Conservation (phyloP, 35 echinoderm and acorn worm species). For the Heliocidaris tuberculata region DNA sequence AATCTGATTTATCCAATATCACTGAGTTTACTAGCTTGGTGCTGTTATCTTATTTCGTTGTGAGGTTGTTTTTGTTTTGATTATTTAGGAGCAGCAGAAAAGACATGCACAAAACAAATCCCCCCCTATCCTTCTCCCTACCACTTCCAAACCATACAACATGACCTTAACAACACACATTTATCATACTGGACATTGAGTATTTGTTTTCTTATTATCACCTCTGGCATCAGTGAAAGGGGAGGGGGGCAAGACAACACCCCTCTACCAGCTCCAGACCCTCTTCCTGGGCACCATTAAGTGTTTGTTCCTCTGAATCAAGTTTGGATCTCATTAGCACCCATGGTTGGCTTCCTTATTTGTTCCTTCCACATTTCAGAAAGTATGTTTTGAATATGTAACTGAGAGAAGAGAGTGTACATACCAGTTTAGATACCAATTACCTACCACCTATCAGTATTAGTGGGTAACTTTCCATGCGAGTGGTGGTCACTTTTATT, state of each 20-base stretch:
- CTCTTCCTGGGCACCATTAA: conserved; percentile 19
- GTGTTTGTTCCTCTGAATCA: conserved; percentile 24
- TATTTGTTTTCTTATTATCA: neutral
- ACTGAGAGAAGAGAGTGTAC: neutral
- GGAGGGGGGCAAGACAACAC: neutral
- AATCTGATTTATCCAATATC: neutral
- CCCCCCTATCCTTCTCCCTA: too few relatives aligned
- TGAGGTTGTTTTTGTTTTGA: neutral
- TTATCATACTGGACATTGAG: neutral
- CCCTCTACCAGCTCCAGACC: neutral
- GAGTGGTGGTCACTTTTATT: neutral
- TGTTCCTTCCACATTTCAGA: neutral
- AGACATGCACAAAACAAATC: neutral
- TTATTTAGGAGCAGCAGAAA: neutral
- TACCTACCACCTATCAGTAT: neutral
- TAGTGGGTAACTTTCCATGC: neutral
- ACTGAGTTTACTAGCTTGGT: neutral
- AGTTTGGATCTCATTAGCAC: conserved; percentile 25
- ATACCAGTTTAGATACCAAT: neutral
- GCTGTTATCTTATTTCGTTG: too few relatives aligned
- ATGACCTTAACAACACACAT: neutral
- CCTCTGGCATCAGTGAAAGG: neutral
- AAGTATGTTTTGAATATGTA: neutral
- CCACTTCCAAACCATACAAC: too few relatives aligned
- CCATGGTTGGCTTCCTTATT: neutral